Conservation (phyloP, 1,140 invertebrate genomes). For the Antheraea pernyi region DNA sequence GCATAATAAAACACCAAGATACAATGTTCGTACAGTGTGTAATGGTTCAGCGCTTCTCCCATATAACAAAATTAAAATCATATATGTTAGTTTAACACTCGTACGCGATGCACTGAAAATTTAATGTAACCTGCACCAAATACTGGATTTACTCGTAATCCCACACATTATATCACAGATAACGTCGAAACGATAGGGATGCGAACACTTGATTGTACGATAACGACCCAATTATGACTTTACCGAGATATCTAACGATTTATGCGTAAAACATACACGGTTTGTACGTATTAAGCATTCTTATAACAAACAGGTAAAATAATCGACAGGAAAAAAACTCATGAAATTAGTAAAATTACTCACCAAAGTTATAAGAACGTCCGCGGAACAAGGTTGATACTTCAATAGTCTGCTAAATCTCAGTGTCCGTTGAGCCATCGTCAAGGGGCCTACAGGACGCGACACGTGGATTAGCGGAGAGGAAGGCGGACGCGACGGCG, state of each 20-base stretch:
- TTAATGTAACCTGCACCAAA: neutral
- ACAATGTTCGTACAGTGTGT: no score
- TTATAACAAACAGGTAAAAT: neutral
- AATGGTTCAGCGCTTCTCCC: neutral
- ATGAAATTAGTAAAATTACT: constrained; percentile 31
- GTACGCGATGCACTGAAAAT: neutral
- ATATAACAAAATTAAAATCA: neutral
- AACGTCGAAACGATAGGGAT: constrained; percentile 1
- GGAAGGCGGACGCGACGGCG: constrained; percentile 55
- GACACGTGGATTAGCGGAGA: constrained; percentile 68
- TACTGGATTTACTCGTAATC: neutral
- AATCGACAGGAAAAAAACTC: neutral
- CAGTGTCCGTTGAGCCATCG: constrained; percentile 83
- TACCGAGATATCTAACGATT: neutral
- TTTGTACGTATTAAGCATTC: neutral
- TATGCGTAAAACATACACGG: neutral
- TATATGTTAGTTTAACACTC: neutral
- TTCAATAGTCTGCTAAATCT: constrained; percentile 83
- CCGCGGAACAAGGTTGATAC: constrained; percentile 66
- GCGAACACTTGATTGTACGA: constrained; percentile 2
- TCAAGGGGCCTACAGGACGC: constrained; percentile 70
- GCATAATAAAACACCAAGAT: neutral
- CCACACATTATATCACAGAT: neutral
- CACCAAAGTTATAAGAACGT: constrained; percentile 62
- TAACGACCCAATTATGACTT: constrained; percentile 6